Conservation (phyloP, 1,140 invertebrate genomes). For the Sesamia nonagrioides region DNA sequence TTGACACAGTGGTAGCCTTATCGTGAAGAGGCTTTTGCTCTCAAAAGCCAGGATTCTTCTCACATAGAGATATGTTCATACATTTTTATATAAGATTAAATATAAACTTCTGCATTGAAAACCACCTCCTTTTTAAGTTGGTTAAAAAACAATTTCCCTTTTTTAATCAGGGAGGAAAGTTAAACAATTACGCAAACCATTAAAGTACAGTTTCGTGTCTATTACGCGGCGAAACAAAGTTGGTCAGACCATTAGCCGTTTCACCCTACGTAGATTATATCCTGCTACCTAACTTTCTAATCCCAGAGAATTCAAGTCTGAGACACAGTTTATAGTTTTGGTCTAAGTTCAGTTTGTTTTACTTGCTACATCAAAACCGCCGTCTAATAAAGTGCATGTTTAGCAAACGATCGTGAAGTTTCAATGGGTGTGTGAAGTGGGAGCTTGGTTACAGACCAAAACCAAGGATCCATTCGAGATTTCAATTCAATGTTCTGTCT, state of each 20-base stretch:
- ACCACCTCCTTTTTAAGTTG: no score
- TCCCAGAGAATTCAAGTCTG: constrained; percentile 17
- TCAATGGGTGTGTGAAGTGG: neutral
- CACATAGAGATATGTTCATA: no score
- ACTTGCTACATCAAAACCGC: constrained; percentile 15
- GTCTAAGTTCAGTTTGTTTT: constrained; percentile 32
- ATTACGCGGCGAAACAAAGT: neutral
- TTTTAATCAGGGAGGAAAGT: no score
- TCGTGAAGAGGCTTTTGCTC: no score
- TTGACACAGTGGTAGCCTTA: no score
- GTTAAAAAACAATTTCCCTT: no score
- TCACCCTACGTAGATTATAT: constrained; percentile 14
- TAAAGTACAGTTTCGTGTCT: neutral
- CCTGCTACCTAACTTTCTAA: constrained; percentile 16
- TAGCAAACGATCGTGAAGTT: neutral
- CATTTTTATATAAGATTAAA: no score
- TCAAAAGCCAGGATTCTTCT: no score
- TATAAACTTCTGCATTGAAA: no score
- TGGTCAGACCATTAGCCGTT: neutral
- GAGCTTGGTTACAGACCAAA: neutral
- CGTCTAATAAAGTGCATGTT: constrained; percentile 23
- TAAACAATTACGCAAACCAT: neutral
- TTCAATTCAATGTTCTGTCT: no score
- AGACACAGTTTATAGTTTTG: constrained; percentile 4
- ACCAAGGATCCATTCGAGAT: no score